A percentile compares a stretch with the other conserved stretches of the same genome.
Evolutionary conservation across 2,888 invertebrate species (phyloP).

Genomic region (Xylocampa areola): DNA sequence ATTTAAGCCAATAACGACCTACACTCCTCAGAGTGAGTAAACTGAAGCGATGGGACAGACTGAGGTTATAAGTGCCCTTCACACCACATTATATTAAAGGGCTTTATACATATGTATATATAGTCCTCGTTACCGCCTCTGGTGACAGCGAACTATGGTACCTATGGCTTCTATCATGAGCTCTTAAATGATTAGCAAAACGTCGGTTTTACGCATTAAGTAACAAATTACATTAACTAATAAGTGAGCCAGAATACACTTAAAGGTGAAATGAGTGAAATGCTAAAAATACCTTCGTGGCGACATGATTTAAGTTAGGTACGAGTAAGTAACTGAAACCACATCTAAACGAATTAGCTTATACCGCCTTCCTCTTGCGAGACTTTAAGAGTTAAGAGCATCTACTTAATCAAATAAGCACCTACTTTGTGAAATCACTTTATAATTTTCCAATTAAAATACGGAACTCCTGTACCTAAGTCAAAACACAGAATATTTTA

Average conservation of each 20-base stretch:
- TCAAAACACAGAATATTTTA: slow-evolving; percentile 55
- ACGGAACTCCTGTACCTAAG: slow-evolving; percentile 50
- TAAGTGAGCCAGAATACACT: too few relatives aligned
- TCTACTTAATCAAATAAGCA: slow-evolving; percentile 30
- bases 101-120: too few relatives aligned
- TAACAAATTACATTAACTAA: too few relatives aligned
- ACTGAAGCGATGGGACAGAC: slow-evolving; percentile 14
- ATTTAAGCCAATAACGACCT: slow-evolving; percentile 15
- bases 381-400: slow-evolving; percentile 28
- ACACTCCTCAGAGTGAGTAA: slow-evolving; percentile 9
- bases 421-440: slow-evolving; percentile 40
- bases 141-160: too few relatives aligned
- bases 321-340: slow-evolving; percentile 34
- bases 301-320: slow-evolving; percentile 7
- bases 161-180: too few relatives aligned
- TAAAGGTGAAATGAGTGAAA: too few relatives aligned
- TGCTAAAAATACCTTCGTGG: too few relatives aligned
- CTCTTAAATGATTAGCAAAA: too few relatives aligned
- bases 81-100: slow-evolving; percentile 4
- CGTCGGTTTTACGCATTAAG: too few relatives aligned
- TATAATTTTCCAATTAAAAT: slow-evolving; percentile 46
- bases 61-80: slow-evolving; percentile 10
- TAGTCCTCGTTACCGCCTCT: too few relatives aligned
- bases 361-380: slow-evolving; percentile 3
- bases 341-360: slow-evolving; percentile 14